Evolutionary conservation across 2,888 invertebrate genomes (phyloP).

Genomic region (Callosobruchus maculatus): DNA sequence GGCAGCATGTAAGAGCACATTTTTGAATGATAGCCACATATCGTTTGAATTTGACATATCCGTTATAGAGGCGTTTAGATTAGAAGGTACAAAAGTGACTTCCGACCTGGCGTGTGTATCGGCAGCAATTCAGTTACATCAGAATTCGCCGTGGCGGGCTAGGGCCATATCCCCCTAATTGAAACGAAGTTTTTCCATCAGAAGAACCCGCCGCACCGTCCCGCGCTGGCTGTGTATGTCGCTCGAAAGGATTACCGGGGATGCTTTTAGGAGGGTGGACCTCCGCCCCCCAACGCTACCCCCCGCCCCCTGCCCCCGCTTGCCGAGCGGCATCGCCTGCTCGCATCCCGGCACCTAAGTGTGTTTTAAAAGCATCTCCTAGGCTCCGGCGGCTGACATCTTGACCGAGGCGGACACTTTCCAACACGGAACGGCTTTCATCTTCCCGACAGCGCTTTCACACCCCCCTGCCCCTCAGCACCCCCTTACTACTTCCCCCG

Average conservation of each 20-base stretch:
- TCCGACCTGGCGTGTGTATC: no score
- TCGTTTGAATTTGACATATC: no score
- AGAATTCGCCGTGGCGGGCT: not conserved
- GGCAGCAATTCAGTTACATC: not conserved
- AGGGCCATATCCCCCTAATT: not conserved
- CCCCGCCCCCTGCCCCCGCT: not conserved
- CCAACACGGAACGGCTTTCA: conserved; percentile 53
- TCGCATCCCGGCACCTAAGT: conserved; percentile 32
- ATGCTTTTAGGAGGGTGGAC: not conserved
- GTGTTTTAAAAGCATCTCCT: conserved; percentile 46
- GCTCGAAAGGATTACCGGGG: not conserved
- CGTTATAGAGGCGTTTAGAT: no score
- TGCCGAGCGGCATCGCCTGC: not conserved
- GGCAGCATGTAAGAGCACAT: no score
- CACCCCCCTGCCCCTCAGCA: conserved; percentile 22
- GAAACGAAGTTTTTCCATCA: not conserved
- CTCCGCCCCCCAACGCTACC: not conserved
- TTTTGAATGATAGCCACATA: no score
- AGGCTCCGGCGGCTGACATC: conserved; percentile 51
- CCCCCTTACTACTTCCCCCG: conserved; percentile 1
- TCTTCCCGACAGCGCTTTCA: conserved; percentile 35
- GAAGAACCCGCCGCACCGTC: not conserved
- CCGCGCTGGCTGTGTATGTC: not conserved
- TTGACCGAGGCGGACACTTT: conserved; percentile 51
- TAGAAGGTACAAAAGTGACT: no score